A percentile compares a stretch with the other conserved stretches of the same genome.
Evolutionary conservation across 2,113 vertebrate species (phyloP).

Genomic region (Onychorhynchus coronatus): DNA sequence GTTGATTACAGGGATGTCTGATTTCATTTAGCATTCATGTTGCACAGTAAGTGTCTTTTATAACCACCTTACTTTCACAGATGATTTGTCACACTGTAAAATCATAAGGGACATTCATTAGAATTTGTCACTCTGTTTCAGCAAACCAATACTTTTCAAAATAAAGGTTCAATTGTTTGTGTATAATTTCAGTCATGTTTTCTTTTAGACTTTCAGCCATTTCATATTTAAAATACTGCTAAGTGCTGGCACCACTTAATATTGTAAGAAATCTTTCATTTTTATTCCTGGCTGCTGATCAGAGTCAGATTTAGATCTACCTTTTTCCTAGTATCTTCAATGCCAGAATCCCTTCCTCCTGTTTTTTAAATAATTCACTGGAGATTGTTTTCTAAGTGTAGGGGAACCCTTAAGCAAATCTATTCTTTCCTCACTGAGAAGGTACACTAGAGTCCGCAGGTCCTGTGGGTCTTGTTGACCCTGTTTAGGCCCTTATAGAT

Average conservation of each 20-base stretch:
- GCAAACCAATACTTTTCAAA: slow-evolving; percentile 60
- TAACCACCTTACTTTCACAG: slow-evolving; percentile 66
- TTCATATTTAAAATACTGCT: slow-evolving; percentile 52
- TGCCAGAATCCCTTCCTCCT: neutral
- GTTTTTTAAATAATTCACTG: neutral
- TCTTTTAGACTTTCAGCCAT: slow-evolving; percentile 57
- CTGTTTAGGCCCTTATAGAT: neutral
- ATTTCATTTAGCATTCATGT: slow-evolving; percentile 62
- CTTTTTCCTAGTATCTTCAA: neutral
- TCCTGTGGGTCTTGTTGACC: neutral
- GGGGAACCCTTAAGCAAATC: neutral
- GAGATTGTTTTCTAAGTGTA: neutral
- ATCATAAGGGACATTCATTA: slow-evolving; percentile 72
- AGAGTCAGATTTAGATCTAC: neutral
- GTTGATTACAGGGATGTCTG: slow-evolving; percentile 63
- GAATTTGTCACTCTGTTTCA: slow-evolving; percentile 65
- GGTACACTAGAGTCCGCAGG: neutral
- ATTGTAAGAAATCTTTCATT: slow-evolving; percentile 50
- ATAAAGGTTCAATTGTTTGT: slow-evolving; percentile 67
- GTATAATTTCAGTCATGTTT: slow-evolving; percentile 69
- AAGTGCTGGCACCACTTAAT: slow-evolving; percentile 23
- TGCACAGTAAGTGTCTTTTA: slow-evolving; percentile 54
- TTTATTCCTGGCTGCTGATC: slow-evolving; percentile 30
- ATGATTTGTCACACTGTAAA: slow-evolving; percentile 72
- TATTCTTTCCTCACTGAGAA: neutral